phyloP scores from a whole-genome alignment of 1,140 invertebrate species.

The Drosophila watanabei region DNA sequence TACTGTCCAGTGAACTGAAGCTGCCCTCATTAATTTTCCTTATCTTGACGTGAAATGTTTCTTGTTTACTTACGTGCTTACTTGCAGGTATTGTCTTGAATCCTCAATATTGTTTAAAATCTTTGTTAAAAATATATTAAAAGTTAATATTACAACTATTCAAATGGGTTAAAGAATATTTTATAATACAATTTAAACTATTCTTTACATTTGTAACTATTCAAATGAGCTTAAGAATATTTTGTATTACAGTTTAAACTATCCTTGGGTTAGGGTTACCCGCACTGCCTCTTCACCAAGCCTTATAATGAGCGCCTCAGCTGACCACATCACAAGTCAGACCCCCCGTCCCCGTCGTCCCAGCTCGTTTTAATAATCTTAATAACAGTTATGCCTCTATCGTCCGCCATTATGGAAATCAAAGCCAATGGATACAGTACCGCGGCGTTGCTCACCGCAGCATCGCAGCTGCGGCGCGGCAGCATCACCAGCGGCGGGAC shows the following conservation, averaged over 20 bases:
- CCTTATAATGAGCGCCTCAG: too few species aligned
- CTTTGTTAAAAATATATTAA: background rate
- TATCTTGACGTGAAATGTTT: constrained; percentile 66
- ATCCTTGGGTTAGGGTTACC: background rate
- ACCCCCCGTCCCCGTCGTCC: constrained; percentile 54
- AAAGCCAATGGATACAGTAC: constrained; percentile 67
- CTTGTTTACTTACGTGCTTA: constrained; percentile 68
- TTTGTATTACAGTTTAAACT: too few species aligned
- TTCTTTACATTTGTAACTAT: too few species aligned
- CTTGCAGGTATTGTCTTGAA: constrained; percentile 38
- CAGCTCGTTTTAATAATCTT: constrained; percentile 74
- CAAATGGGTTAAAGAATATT: too few species aligned
- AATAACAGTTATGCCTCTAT: constrained; percentile 68
- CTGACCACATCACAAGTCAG: constrained; percentile 69
- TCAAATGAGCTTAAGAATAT: too few species aligned
- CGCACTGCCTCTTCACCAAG: background rate
- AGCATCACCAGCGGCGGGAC: constrained; percentile 20
- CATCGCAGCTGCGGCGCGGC: constrained; percentile 14
- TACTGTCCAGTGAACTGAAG: constrained; percentile 42
- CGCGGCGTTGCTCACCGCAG: constrained; percentile 32
- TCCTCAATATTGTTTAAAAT: constrained; percentile 9
- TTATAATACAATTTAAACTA: background rate
- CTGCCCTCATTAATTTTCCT: constrained; percentile 72
- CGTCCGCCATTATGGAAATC: constrained; percentile 76
- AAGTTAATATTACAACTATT: too few species aligned